Base-by-base conservation (phyloP, 2,797 vertebrate genomes). In the Etheostoma nigrum region DNA sequence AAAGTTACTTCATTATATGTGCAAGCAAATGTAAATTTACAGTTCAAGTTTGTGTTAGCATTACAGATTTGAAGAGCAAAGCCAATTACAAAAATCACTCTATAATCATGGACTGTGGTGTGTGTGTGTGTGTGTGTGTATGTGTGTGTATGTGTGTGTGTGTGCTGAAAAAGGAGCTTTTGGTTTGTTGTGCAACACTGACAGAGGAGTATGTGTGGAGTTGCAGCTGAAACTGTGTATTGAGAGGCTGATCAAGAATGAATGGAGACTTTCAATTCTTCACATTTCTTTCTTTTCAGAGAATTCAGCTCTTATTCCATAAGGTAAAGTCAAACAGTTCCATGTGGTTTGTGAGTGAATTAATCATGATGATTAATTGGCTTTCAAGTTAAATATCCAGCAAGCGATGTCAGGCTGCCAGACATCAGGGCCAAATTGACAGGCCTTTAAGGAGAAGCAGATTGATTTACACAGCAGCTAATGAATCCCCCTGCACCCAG, bases 281-380 rank as follows among this genome's bases (percentile, higher is more conserved):
- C 77, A 79, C 68, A 40, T 72, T 80, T 70, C 83, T 75, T 33
- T 52, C 77, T 85, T 87, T 81, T 75, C 3, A 33, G 54, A 55
- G 82, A 76, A 75, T 85, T 78, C 21, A 45, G 36, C 74, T 86
- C 63, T 74, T 83, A 55, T 73, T 88, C 91, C 86, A 67, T 30
- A 67, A 85, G 91, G 87, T 90, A 74, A 93, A 92, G 91, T 84
- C 79, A 80, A 94, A 94, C 94, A 92, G 93, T 95, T 95, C 93
- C 92, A 86, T 91, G 94, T 84, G 93, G 93, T 95, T 95, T 94
- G 94, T 94, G 91, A 94, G 94, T 93, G 92, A 94, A 95, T 96
- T 96, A 95, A 96, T 96, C 94, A 95, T 93, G 92, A 95, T 95
- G 95, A 95, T 95, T 95, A 95, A 96, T 96, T 95, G 93, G 94